Conservation (phyloP, 2,797 vertebrate species). For the Arnoldichthys spilopterus region DNA sequence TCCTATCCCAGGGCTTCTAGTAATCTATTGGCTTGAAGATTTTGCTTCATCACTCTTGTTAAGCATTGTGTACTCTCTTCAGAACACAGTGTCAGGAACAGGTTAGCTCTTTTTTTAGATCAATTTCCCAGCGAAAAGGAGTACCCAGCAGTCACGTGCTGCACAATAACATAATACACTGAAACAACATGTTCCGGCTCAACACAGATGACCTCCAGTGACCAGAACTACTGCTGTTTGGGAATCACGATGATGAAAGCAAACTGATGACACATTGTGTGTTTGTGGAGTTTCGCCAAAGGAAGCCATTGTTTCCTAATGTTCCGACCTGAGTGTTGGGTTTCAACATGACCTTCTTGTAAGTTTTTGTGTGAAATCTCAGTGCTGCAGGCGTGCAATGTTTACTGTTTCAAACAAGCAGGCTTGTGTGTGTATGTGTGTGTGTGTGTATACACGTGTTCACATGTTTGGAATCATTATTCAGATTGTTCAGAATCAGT, state of each 20-base stretch:
- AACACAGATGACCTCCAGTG: not conserved
- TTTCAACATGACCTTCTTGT: conserved; percentile 30
- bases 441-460: not conserved
- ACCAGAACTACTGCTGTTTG: not conserved
- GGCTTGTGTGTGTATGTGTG: not conserved
- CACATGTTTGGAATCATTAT: not conserved
- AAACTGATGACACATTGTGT: conserved; percentile 33
- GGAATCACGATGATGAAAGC: conserved; percentile 22
- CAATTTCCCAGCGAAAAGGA: conserved; percentile 75
- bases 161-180: conserved; percentile 64
- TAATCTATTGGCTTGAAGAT: not conserved
- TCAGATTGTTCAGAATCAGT: not conserved
- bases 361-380: conserved; percentile 13
- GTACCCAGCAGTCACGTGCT: conserved; percentile 68
- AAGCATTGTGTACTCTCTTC: conserved; percentile 8
- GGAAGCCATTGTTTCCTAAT: conserved; percentile 43
- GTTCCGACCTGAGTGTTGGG: conserved; percentile 21
- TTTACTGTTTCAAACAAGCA: not conserved
- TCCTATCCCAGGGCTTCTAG: not conserved
- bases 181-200: conserved; percentile 69
- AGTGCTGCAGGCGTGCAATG: not conserved
- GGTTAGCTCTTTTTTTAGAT: conserved; percentile 60
- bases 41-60: conserved; percentile 9
- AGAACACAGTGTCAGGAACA: conserved; percentile 20
- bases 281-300: conserved; percentile 24